These are phyloP conservation scores for Clarias fuscus DNA, from an alignment of 2,797 vertebrate genomes.

Conservation along the genomic window DNA sequence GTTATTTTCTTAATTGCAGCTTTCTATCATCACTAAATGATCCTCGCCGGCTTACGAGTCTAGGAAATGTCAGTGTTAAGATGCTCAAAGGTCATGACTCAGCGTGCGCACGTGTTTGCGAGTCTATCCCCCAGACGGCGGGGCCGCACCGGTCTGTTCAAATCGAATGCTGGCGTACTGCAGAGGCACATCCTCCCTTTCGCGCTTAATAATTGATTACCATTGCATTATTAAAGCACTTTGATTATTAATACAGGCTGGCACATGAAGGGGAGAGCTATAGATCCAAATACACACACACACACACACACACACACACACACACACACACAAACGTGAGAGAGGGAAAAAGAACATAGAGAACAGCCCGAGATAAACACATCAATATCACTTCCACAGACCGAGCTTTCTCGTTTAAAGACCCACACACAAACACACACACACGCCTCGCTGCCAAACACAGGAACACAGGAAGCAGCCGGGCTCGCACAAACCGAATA, in stretches of 20 bases:
- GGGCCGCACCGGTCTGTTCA: constrained; percentile 33
- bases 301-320: neutral
- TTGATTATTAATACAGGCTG: constrained; percentile 56
- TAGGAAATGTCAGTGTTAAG: constrained; percentile 44
- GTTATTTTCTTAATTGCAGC: constrained; percentile 4
- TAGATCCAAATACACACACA: constrained; percentile 40
- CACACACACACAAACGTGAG: neutral
- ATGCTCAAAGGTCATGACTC: constrained; percentile 49
- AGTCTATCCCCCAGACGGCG: constrained; percentile 30
- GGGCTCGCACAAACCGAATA: neutral
- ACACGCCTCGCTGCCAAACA: neutral
- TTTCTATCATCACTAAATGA: constrained; percentile 37
- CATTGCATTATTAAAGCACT: constrained; percentile 57
- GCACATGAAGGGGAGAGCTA: constrained; percentile 39
- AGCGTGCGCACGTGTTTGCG: constrained; percentile 25
- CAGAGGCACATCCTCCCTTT: constrained; percentile 39
- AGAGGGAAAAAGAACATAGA: constrained; percentile 19
- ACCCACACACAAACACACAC: constrained; percentile 21
- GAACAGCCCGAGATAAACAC: constrained; percentile 39
- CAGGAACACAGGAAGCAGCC: constrained; percentile 8
- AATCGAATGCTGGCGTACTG: constrained; percentile 48
- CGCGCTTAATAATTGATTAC: constrained; percentile 57
- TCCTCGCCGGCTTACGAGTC: constrained; percentile 24
- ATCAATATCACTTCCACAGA: constrained; percentile 41
- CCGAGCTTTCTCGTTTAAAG: constrained; percentile 32